Conservation (phyloP, 37 sponge, comb jelly and placozoan species). For the Geodia barretti region DNA sequence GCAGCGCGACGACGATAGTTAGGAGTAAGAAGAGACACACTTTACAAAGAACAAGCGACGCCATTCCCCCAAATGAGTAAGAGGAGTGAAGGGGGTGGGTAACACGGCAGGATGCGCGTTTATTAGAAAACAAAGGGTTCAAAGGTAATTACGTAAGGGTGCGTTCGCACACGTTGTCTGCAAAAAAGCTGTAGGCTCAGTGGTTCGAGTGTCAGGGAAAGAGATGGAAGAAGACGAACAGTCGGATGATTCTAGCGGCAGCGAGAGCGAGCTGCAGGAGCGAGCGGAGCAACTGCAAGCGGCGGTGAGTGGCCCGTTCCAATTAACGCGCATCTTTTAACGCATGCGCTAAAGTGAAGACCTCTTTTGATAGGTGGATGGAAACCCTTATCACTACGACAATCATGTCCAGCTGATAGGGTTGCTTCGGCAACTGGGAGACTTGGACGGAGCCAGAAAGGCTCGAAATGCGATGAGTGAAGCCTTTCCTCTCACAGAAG, state of each 20-base stretch:
- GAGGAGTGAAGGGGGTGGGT: no score
- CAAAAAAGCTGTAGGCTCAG: no score
- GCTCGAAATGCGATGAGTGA: constrained; percentile 67
- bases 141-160: no score
- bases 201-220: neutral
- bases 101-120: neutral
- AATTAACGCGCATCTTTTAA: neutral
- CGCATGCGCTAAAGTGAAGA: neutral
- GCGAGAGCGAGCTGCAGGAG: neutral
- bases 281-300: neutral
- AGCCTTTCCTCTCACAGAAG: constrained; percentile 73
- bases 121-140: neutral
- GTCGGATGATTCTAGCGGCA: neutral
- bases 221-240: neutral
- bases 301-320: neutral
- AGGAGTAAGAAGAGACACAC: no score
- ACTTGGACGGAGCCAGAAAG: constrained; percentile 51
- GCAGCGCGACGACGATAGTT: no score
- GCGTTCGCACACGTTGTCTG: no score
- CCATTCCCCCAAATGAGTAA: no score
- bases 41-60: no score
- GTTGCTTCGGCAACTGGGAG: constrained; percentile 49
- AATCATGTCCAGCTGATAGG: constrained; percentile 63
- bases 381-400: constrained; percentile 71
- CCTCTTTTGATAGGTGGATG: constrained; percentile 5